phyloP scores from a whole-genome alignment of 2,113 vertebrate genomes.

The Nymphicus hollandicus region DNA sequence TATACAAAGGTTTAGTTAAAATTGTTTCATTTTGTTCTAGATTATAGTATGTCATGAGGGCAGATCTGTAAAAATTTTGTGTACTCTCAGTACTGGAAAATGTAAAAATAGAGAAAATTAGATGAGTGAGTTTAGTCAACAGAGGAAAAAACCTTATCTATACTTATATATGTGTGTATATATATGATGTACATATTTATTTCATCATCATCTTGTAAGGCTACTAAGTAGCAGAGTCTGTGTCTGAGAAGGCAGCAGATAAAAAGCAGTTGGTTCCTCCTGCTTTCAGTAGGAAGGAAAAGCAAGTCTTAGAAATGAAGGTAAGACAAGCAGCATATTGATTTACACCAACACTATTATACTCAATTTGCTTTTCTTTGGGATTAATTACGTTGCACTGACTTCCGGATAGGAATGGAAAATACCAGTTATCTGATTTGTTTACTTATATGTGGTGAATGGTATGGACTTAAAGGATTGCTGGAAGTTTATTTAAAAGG shows the following conservation, averaged over 20 bases:
- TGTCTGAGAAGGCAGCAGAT: not conserved
- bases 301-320: not conserved
- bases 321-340: not conserved
- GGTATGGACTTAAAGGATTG: not conserved
- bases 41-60: not conserved
- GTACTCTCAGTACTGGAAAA: not conserved
- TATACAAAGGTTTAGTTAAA: not conserved
- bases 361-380: not conserved
- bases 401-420: conserved; percentile 4
- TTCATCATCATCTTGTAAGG: not conserved
- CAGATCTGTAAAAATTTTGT: not conserved
- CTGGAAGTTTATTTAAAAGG: not conserved
- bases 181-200: not conserved
- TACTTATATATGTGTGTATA: not conserved
- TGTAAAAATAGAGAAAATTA: not conserved
- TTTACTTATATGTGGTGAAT: not conserved
- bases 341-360: not conserved
- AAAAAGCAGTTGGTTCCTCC: not conserved
- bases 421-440: not conserved
- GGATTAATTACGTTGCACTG: not conserved
- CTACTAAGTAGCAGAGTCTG: not conserved
- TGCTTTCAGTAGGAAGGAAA: conserved; percentile 11
- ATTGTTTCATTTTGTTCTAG: not conserved
- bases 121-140: not conserved
- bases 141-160: not conserved